These are phyloP conservation scores for Sinosuthora webbiana DNA, from an alignment of 2,113 vertebrate genomes.

Conservation along the genomic window DNA sequence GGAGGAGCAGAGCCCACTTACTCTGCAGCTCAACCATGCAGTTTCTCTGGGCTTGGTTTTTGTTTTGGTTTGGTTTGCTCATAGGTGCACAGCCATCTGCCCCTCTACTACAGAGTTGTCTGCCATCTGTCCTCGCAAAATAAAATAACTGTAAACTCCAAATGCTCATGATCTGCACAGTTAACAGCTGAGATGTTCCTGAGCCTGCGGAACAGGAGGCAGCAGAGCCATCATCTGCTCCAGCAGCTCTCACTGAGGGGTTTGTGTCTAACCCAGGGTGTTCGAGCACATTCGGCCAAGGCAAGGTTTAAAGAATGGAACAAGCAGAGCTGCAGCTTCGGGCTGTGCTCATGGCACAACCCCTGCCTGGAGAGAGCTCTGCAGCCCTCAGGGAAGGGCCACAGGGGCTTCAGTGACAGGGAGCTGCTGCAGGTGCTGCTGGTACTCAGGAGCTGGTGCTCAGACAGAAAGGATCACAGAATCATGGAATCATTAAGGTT, in stretches of 20 bases:
- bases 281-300: background rate
- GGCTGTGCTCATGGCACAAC: background rate
- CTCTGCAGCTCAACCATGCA: background rate
- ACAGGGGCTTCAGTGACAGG: background rate
- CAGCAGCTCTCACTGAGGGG: background rate
- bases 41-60: background rate
- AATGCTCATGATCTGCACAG: slow-evolving; percentile 29
- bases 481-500: background rate
- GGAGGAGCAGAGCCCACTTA: background rate
- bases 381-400: background rate
- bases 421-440: background rate
- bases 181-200: slow-evolving; percentile 46
- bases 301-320: background rate
- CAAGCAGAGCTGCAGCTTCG: background rate
- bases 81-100: slow-evolving; percentile 55
- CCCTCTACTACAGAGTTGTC: slow-evolving; percentile 38
- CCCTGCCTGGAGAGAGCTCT: background rate
- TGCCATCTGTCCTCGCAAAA: slow-evolving; percentile 57
- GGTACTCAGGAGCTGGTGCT: background rate
- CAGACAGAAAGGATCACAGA: background rate
- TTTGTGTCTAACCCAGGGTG: background rate
- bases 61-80: slow-evolving; percentile 4
- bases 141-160: slow-evolving; percentile 55
- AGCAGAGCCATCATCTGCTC: background rate
- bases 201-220: slow-evolving; percentile 5